These are phyloP conservation scores for Papilio polyxenes DNA, from an alignment of 1,140 invertebrate genomes.

Conservation along the genomic window DNA sequence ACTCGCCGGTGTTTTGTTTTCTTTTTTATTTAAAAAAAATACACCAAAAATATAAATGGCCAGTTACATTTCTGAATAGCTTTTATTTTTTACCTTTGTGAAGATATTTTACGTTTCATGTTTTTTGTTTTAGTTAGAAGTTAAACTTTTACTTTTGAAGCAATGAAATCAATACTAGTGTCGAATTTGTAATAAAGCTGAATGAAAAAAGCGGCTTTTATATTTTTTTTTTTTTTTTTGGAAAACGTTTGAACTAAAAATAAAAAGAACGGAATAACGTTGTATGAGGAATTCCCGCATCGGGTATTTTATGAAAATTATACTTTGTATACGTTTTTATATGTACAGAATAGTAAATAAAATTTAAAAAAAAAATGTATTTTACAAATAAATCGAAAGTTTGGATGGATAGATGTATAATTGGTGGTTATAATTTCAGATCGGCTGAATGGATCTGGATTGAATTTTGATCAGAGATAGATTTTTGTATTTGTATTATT, in stretches of 20 bases:
- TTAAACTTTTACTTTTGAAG: background rate
- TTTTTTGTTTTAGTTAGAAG: background rate
- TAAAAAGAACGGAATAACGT: background rate
- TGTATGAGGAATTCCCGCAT: background rate
- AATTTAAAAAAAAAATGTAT: background rate
- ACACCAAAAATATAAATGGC: constrained; percentile 15
- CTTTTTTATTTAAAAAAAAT: constrained; percentile 28
- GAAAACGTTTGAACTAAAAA: background rate
- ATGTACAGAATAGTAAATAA: background rate
- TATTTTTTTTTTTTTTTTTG: background rate
- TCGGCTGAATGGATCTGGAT: too few relatives aligned
- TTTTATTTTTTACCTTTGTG: background rate
- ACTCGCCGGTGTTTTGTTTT: constrained; percentile 35
- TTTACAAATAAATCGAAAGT: too few relatives aligned
- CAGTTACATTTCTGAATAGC: constrained; percentile 3
- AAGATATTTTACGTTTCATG: background rate
- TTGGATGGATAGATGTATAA: too few relatives aligned
- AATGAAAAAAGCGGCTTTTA: background rate
- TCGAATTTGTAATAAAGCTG: background rate
- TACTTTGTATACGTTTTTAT: background rate
- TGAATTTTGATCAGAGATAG: too few relatives aligned
- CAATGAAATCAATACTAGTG: constrained; percentile 10
- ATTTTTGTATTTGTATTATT: too few relatives aligned
- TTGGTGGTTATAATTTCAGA: too few relatives aligned
- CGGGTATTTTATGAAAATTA: background rate